Conservation (phyloP, 1,140 invertebrate species). For the Danaus melanippus region DNA sequence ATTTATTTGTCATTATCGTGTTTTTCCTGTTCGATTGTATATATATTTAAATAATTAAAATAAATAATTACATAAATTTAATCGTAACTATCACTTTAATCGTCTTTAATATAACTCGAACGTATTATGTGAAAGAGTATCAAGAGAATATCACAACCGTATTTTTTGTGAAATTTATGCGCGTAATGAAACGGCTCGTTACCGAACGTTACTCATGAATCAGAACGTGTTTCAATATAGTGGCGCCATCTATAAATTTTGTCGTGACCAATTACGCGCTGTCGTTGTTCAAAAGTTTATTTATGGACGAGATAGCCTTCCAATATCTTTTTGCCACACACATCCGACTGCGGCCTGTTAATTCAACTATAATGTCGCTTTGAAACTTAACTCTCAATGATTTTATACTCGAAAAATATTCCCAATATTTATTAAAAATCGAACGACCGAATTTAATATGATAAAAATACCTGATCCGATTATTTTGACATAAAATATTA, state of each 20-base stretch:
- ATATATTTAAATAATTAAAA: no score
- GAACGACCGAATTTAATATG: neutral
- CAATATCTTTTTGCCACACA: slow-evolving; percentile 18
- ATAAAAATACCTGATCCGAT: no score
- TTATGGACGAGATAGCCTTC: slow-evolving; percentile 28
- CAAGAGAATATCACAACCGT: no score
- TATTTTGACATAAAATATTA: no score
- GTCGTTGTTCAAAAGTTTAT: slow-evolving; percentile 30
- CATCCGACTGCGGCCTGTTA: slow-evolving; percentile 13
- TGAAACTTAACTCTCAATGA: no score
- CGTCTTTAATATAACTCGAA: no score
- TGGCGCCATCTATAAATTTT: slow-evolving; percentile 39
- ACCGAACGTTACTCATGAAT: slow-evolving; percentile 41
- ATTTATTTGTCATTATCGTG: no score
- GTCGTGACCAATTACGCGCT: slow-evolving; percentile 32
- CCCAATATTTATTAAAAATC: neutral
- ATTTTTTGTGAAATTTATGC: slow-evolving; percentile 26
- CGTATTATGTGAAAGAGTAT: no score
- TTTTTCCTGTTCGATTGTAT: no score
- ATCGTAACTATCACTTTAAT: no score
- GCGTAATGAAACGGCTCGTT: slow-evolving; percentile 9
- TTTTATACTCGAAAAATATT: no score
- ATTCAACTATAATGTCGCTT: slow-evolving; percentile 6
- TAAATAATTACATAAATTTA: no score
- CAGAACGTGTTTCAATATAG: slow-evolving; percentile 39